These are phyloP conservation scores for Mantis religiosa DNA, from an alignment of 2,888 invertebrate species.

Conservation along the genomic window DNA sequence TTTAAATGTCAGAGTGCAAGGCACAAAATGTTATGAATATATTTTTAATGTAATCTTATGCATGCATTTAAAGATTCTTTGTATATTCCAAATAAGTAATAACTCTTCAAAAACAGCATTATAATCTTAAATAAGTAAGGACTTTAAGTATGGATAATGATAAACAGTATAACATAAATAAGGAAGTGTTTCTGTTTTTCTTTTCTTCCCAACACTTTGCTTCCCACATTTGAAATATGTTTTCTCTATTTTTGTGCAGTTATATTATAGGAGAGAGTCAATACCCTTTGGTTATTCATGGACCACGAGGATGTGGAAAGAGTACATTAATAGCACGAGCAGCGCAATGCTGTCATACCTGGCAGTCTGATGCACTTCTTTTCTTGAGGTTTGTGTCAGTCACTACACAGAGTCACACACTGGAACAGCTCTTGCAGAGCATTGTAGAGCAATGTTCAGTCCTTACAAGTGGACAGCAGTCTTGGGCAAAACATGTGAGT, in stretches of 20 bases:
- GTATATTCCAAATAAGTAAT: no score
- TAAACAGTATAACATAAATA: no score
- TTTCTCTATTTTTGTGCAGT: constrained; percentile 43
- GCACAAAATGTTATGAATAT: no score
- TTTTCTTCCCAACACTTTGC: background rate
- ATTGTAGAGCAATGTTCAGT: constrained; percentile 72
- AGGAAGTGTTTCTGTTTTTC: background rate
- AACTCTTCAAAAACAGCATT: no score
- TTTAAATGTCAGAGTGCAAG: no score
- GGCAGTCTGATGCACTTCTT: constrained; percentile 40
- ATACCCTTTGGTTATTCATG: constrained; percentile 68
- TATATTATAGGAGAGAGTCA: constrained; percentile 59
- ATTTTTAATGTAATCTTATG: no score
- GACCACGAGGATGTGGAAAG: constrained; percentile 79
- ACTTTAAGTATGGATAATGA: no score
- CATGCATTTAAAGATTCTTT: no score
- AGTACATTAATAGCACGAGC: constrained; percentile 73
- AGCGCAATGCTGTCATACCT: constrained; percentile 48
- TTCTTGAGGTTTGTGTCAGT: constrained; percentile 60
- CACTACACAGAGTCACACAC: constrained; percentile 61
- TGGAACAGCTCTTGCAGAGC: constrained; percentile 68
- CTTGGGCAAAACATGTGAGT: constrained; percentile 59
- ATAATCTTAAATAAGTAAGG: no score
- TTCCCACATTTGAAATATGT: background rate
- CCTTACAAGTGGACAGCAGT: constrained; percentile 62